Conservation (phyloP, 2,888 invertebrate genomes). For the Synanthedon vespiformis region DNA sequence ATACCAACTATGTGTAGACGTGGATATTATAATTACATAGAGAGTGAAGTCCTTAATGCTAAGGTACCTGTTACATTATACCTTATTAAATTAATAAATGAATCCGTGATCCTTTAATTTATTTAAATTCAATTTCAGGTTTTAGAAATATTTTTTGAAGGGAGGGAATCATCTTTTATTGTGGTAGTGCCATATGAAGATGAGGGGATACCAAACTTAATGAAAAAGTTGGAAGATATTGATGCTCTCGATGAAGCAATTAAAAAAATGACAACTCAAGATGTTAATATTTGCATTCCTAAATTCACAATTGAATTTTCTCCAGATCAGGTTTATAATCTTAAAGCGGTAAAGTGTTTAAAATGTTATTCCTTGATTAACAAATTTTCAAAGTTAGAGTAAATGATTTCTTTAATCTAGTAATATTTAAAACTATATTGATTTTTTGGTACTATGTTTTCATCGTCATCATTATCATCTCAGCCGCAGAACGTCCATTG, state of each 20-base stretch:
- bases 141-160: slow-evolving; percentile 79
- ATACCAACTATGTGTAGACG: slow-evolving; percentile 77
- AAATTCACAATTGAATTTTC: slow-evolving; percentile 83
- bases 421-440: too few relatives aligned
- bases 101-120: too few relatives aligned
- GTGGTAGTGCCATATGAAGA: slow-evolving; percentile 78
- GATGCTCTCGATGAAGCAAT: slow-evolving; percentile 46
- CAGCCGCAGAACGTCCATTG: too few relatives aligned
- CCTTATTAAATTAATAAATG: too few relatives aligned
- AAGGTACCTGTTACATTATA: slow-evolving; percentile 22
- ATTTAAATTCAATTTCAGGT: slow-evolving; percentile 43
- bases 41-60: slow-evolving; percentile 37
- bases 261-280: slow-evolving; percentile 36
- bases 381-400: too few relatives aligned
- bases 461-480: too few relatives aligned
- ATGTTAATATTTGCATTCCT: slow-evolving; percentile 77
- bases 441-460: too few relatives aligned
- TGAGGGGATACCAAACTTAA: slow-evolving; percentile 73
- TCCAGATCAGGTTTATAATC: slow-evolving; percentile 38
- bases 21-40: slow-evolving; percentile 44
- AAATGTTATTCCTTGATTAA: too few relatives aligned
- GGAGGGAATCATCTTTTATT: slow-evolving; percentile 76
- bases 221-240: slow-evolving; percentile 67
- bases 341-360: too few relatives aligned
- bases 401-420: too few relatives aligned